These are phyloP conservation scores for Salarias fasciatus DNA, from an alignment of 2,797 vertebrate genomes.

Conservation along the genomic window DNA sequence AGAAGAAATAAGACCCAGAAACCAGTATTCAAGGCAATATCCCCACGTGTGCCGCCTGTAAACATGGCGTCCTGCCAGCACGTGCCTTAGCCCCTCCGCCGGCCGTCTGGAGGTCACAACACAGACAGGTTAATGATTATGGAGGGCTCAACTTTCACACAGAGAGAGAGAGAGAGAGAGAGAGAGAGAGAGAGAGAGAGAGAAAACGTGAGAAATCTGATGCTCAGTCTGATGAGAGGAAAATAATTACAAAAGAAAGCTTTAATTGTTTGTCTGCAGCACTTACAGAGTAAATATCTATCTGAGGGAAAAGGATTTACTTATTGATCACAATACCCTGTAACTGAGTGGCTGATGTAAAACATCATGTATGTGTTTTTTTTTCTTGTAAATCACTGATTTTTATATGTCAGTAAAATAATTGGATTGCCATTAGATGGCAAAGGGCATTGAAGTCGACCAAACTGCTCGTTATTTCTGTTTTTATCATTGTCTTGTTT, in stretches of 20 bases:
- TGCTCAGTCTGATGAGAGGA: neutral
- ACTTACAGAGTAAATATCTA: neutral
- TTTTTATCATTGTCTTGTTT: constrained; percentile 1
- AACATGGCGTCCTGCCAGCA: constrained; percentile 2
- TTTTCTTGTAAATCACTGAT: constrained; percentile 3
- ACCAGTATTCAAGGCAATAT: constrained; percentile 24
- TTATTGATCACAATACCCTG: neutral
- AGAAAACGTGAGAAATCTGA: neutral
- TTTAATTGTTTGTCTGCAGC: too few species aligned
- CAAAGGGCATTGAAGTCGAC: constrained; percentile 10
- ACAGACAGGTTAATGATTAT: constrained; percentile 39
- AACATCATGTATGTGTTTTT: too few species aligned
- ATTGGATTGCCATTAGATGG: constrained; percentile 13
- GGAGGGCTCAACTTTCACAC: neutral
- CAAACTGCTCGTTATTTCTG: neutral
- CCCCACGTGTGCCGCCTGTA: neutral
- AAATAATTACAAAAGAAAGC: too few species aligned
- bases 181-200: too few species aligned
- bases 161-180: neutral
- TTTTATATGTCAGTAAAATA: constrained; percentile 1
- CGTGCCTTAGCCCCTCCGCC: constrained; percentile 8
- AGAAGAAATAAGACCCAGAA: neutral
- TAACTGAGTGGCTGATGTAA: neutral
- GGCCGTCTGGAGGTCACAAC: constrained; percentile 20
- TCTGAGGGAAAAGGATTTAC: neutral